These are phyloP conservation scores for Ophion slaviceki DNA, from an alignment of 2,888 invertebrate genomes.

Conservation along the genomic window DNA sequence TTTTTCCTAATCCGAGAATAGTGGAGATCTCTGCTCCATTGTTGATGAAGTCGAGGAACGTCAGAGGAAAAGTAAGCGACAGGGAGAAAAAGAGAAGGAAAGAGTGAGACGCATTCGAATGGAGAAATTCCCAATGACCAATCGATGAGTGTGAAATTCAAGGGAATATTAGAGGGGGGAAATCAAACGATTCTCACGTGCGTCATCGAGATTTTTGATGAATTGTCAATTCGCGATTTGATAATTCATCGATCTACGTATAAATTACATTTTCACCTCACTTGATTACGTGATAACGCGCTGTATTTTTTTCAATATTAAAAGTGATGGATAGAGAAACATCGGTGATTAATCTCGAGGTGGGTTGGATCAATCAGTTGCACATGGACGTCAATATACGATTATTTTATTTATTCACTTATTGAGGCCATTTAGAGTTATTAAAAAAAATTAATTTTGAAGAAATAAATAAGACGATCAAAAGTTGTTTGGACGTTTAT, in stretches of 20 bases:
- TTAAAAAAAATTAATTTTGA: too few species aligned
- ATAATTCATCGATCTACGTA: not conserved
- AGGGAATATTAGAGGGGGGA: not conserved
- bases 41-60: constrained; percentile 18
- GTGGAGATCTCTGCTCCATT: constrained; percentile 25
- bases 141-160: not conserved
- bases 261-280: not conserved
- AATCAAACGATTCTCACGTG: constrained; percentile 17
- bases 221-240: not conserved
- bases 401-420: too few species aligned
- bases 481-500: too few species aligned
- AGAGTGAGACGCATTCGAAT: constrained; percentile 6
- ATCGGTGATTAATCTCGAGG: too few species aligned
- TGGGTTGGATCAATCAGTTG: too few species aligned
- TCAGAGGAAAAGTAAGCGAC: not conserved
- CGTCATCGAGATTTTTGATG: constrained; percentile 33
- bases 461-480: too few species aligned
- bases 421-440: too few species aligned
- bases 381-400: too few species aligned
- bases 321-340: too few species aligned
- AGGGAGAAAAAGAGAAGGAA: constrained; percentile 12
- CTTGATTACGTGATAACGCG: too few species aligned
- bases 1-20: constrained; percentile 12
- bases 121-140: not conserved
- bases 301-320: too few species aligned